Percentiles rank a stretch among this genome's conserved stretches.
Evolutionary conservation across 2,888 invertebrate species (phyloP).

Genomic region (Priocnemis perturbator): DNA sequence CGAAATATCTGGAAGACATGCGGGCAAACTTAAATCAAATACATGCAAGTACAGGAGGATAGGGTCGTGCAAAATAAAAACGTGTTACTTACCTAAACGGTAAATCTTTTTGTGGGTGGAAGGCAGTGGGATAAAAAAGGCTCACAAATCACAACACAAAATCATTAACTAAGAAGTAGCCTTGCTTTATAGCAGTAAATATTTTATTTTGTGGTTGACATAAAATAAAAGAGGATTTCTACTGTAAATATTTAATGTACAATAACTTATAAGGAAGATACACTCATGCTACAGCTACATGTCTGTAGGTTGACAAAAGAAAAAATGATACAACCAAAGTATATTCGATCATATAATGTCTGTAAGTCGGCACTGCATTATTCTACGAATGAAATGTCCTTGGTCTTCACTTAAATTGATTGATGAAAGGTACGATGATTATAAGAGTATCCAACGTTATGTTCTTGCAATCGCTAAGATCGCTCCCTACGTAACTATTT

Average conservation of each 20-base stretch:
- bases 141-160: constrained; percentile 49
- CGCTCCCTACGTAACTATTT: no score
- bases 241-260: constrained; percentile 55
- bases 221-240: constrained; percentile 53
- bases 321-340: constrained; percentile 44
- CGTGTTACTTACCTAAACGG: constrained; percentile 48
- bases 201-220: constrained; percentile 51
- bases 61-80: constrained; percentile 47
- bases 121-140: constrained; percentile 42
- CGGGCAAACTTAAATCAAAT: constrained; percentile 7
- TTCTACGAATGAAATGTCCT: constrained; percentile 2
- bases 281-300: constrained; percentile 65
- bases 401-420: background rate
- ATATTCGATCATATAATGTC: constrained; percentile 23
- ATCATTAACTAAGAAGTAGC: constrained; percentile 30
- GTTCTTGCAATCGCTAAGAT: no score
- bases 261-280: constrained; percentile 61
- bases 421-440: no score
- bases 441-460: no score
- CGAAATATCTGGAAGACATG: no score
- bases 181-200: constrained; percentile 49
- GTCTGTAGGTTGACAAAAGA: constrained; percentile 43
- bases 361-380: constrained; percentile 10
- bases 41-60: constrained; percentile 33
- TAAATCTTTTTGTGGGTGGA: constrained; percentile 33